Base-by-base conservation (phyloP, 2,888 invertebrate genomes). In the Chloroclysta siterata region DNA sequence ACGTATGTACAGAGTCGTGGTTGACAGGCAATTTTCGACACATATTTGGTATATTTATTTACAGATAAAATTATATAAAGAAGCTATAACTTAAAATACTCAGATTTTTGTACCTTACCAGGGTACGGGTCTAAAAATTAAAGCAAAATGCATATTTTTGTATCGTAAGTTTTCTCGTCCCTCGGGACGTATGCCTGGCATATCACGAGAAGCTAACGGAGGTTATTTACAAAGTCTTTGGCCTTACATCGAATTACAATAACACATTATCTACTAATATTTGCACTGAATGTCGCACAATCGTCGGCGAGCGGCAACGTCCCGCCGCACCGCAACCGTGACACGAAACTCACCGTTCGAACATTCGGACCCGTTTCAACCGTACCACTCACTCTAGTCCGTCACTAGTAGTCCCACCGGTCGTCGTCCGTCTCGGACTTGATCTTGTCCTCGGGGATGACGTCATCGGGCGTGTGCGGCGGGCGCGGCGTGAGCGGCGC, bases 381-480 rank as follows among this genome's bases (percentile, higher is more conserved):
- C 74, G 71, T 69, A 67, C 72, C 79, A 75, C 55, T 72, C 79
- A 75, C 55, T 53, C 63, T 14, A 55, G 56, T 39, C 36, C 57
- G 33, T 15, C 60, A 67, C 71, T 85, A 91, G 78, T 95, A 95
- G 80, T 95, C 95, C 95, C 95, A 95, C 84, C 94, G 88, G 78
- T 94, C 95, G 74, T 94, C 94, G 70, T 94, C 94, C 70, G 90
- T 88, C 81, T 95, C 94, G 73, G 91, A 93, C 86, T 94, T 95
- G 80, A 94, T 94, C 67, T 90, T 89, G 81, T 94, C 94, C 68
- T 93, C 93, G 64, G 88, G 85, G 66, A 81, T 87, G 67, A 82
- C 89, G 80, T 84, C 83, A 59, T 82, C 81, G 48, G 85, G 80
- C 65, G 79, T 76, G 70, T 78, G 78, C 14, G 75, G 80, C 71